Percentiles rank a stretch among this genome's conserved stretches.
Evolutionary conservation across 1,140 invertebrate species (phyloP).

Genomic region (Elymnias hypermnestra): DNA sequence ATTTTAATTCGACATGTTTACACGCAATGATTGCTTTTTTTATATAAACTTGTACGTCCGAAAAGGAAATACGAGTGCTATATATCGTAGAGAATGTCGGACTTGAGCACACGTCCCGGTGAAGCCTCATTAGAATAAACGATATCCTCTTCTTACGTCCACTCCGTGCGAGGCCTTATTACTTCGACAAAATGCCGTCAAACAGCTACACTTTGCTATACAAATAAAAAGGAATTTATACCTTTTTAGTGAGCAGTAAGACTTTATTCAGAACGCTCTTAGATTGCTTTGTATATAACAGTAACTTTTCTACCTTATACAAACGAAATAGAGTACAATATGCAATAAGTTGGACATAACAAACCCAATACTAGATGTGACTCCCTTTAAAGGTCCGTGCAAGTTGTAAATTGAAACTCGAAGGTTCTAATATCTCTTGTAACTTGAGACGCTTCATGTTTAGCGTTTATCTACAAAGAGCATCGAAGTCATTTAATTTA

Average conservation of each 20-base stretch:
- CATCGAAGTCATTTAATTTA: conserved; percentile 6
- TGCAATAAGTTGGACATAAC: conserved; percentile 36
- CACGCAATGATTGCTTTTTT: background rate
- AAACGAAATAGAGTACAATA: conserved; percentile 37
- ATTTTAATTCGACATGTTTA: background rate
- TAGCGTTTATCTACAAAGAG: conserved; percentile 4
- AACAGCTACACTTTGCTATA: conserved; percentile 36
- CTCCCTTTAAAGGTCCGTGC: conserved; percentile 60
- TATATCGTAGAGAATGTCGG: conserved; percentile 32
- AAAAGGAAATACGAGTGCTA: conserved; percentile 34
- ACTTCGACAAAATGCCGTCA: conserved; percentile 71
- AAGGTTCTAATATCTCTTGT: conserved; percentile 39
- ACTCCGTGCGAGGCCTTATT: conserved; percentile 71
- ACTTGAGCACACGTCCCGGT: conserved; percentile 43
- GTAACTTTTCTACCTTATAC: conserved; percentile 41
- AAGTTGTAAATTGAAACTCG: conserved; percentile 67
- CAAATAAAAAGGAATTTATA: conserved; percentile 23
- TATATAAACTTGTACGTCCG: conserved; percentile 10
- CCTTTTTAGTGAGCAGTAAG: conserved; percentile 27
- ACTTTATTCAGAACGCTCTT: conserved; percentile 26
- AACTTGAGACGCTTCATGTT: conserved; percentile 16
- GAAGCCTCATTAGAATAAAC: conserved; percentile 75
- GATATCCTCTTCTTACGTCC: conserved; percentile 73
- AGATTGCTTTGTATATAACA: conserved; percentile 14
- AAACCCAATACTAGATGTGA: conserved; percentile 46